phyloP scores from a whole-genome alignment of 2,113 vertebrate species.

The Chionis minor region DNA sequence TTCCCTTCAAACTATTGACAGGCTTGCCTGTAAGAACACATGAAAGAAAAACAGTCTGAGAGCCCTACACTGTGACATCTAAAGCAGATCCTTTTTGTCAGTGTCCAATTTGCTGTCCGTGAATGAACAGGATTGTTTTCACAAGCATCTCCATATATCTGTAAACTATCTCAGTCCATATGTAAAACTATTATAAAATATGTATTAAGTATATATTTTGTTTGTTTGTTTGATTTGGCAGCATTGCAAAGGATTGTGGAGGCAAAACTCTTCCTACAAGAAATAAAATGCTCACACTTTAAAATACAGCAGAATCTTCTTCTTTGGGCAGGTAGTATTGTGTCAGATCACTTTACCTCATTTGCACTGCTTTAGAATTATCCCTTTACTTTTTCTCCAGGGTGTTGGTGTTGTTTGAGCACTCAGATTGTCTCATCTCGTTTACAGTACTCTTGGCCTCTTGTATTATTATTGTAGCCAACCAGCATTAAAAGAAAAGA shows the following conservation, averaged over 20 bases:
- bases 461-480: neutral
- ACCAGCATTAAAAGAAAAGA: neutral
- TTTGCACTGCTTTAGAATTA: neutral
- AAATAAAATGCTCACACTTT: neutral
- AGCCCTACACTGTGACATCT: neutral
- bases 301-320: neutral
- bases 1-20: neutral
- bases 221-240: neutral
- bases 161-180: neutral
- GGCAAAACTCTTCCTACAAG: neutral
- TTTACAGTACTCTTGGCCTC: neutral
- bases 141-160: neutral
- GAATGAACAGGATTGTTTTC: neutral
- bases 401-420: neutral
- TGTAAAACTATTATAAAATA: neutral
- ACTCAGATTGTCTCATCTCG: neutral
- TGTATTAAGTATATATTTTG: neutral
- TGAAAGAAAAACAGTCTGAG: neutral
- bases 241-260: neutral
- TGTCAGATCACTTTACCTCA: neutral
- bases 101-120: neutral
- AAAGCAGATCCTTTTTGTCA: neutral
- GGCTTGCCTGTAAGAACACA: neutral
- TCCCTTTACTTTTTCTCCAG: neutral
- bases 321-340: neutral